phyloP scores from a whole-genome alignment of 2,797 vertebrate genomes.

The Zenarchopterus dispar region DNA sequence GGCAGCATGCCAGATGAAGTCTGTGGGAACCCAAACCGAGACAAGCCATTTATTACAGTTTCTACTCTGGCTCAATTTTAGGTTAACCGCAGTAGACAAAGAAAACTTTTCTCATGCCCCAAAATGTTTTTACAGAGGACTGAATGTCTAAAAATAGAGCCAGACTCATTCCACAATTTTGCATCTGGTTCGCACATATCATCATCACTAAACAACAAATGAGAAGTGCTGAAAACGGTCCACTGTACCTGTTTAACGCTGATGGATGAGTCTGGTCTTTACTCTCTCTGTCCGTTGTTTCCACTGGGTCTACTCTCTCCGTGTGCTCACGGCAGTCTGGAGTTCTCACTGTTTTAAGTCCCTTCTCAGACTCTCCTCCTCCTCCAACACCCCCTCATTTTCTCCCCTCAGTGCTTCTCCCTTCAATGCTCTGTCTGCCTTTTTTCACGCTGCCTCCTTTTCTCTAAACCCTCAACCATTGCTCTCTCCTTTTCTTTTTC shows the following conservation, averaged over 20 bases:
- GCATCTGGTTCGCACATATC: not conserved
- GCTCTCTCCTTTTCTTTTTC: slow-evolving; percentile 10
- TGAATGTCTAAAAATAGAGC: slow-evolving; percentile 1
- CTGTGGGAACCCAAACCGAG: slow-evolving; percentile 57
- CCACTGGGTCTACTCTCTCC: slow-evolving; percentile 28
- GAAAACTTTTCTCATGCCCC: slow-evolving; percentile 2
- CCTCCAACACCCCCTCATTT: slow-evolving; percentile 60
- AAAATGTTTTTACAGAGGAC: not conserved
- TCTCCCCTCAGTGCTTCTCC: slow-evolving; percentile 54
- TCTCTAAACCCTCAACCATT: slow-evolving; percentile 7
- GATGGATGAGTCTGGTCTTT: slow-evolving; percentile 14
- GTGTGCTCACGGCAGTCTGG: slow-evolving; percentile 38
- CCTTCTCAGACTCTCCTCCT: slow-evolving; percentile 53
- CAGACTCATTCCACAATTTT: not conserved
- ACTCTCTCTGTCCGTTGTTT: slow-evolving; percentile 21
- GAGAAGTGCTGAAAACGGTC: slow-evolving; percentile 20
- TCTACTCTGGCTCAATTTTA: not conserved
- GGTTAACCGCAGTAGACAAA: not conserved
- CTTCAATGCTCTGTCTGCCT: slow-evolving; percentile 25
- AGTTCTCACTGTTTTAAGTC: slow-evolving; percentile 59
- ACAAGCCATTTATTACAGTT: not conserved
- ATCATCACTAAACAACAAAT: not conserved
- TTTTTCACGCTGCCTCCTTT: slow-evolving; percentile 22
- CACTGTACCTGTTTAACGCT: slow-evolving; percentile 61
- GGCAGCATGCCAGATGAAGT: slow-evolving; percentile 47